Base-by-base conservation (phyloP, 2,888 invertebrate genomes). In the Dione juno region DNA sequence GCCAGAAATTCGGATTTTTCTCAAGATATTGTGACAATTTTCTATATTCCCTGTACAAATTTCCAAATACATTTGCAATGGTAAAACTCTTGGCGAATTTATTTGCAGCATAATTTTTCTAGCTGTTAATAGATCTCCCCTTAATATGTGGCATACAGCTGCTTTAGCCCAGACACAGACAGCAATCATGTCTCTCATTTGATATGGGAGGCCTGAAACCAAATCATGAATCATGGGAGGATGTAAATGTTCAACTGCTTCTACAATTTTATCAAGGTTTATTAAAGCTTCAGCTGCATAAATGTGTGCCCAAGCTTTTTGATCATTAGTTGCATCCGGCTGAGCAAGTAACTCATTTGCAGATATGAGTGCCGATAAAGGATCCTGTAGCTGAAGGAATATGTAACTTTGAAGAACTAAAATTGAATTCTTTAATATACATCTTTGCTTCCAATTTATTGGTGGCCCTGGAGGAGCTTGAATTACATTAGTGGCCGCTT, bases 251-350 rank as follows among this genome's bases (percentile, higher is more conserved):
- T 96, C 95, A 13, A 97, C 94, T 1, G 98, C 98, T 86, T 98
- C 98, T 0, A 95, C 92, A 76, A 97, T 95, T 88, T 95, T 95
- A 82, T 98, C 97, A 82, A 97, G 90, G 79, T 96, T 95, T 66
- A 98, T 95, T 13, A 97, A 91, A 37, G 98, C 96, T 89, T 99
- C 98, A 0, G 98, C 98, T 65, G 97, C 96, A 86, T 99, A 99
- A 79, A 98, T 94, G 86, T 97, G 97, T 0, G 96, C 98, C 80
- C 98, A 93, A 77, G 97, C 94, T 85, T 96, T 96, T 76, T 93
- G 93, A 70, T 86, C 84, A 74, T 86, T 90, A 1, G 89, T 88
- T 0, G 87, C 88, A 63, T 95, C 95, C 35, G 96, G 94, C 80
- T 97, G 96, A 69, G 92, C 93, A 13, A 98, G 89, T 48, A 98